These are phyloP conservation scores for Trogon melanurus DNA, from an alignment of 2,113 vertebrate species.

Conservation along the genomic window DNA sequence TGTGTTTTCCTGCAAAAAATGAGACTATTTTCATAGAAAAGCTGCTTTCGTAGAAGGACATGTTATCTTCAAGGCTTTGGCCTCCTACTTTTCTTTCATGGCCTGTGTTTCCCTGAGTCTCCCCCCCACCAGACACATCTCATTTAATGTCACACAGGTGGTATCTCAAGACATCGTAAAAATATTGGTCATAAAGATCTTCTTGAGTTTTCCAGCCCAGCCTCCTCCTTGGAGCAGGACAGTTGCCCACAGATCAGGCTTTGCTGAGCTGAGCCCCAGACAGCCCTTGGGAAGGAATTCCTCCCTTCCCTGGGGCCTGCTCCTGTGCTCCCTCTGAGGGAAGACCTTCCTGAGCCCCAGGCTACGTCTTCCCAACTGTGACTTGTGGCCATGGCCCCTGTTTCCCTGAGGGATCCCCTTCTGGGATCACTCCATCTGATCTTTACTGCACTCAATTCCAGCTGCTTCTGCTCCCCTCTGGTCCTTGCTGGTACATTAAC, in stretches of 20 bases:
- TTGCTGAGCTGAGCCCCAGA: background rate
- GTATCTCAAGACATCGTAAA: background rate
- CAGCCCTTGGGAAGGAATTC: accelerated
- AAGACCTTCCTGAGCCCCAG: background rate
- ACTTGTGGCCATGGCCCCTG: background rate
- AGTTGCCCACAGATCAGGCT: background rate
- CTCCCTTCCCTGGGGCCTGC: background rate
- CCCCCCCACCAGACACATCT: background rate
- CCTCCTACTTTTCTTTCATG: background rate
- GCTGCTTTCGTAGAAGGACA: background rate
- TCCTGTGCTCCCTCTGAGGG: background rate
- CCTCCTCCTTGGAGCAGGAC: background rate
- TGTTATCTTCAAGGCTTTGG: background rate
- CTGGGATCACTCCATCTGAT: background rate
- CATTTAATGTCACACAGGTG: background rate
- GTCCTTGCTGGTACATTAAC: background rate
- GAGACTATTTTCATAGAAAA: background rate
- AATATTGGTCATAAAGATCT: background rate
- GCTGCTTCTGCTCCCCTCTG: background rate
- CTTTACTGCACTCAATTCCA: background rate
- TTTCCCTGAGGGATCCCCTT: background rate
- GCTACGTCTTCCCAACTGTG: background rate
- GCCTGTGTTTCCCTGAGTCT: background rate
- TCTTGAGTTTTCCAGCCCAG: background rate
- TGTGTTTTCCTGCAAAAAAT: background rate